These are phyloP conservation scores for Lynx canadensis DNA, from an alignment of 2,113 vertebrate species.

Conservation along the genomic window DNA sequence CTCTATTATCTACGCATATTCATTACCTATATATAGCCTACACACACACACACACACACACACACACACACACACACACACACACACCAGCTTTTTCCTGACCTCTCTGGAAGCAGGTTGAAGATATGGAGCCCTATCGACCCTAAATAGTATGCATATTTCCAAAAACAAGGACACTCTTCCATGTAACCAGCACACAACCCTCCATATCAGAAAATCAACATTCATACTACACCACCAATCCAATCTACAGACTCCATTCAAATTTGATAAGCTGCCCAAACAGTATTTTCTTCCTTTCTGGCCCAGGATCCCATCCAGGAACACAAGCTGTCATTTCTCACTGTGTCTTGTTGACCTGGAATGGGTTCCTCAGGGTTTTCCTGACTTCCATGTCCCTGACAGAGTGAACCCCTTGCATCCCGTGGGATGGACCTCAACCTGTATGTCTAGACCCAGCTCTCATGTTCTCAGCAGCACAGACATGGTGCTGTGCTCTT, in stretches of 20 bases:
- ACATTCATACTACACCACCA: not conserved
- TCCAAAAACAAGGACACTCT: conserved; percentile 2
- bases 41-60: not conserved
- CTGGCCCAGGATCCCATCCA: not conserved
- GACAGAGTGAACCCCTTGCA: not conserved
- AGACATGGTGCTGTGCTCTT: not conserved
- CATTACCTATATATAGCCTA: not conserved
- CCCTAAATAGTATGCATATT: not conserved
- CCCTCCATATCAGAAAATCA: not conserved
- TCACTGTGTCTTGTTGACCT: not conserved
- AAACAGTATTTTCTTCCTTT: not conserved
- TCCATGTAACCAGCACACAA: not conserved
- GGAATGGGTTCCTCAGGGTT: not conserved
- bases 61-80: not conserved
- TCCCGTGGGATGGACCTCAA: not conserved
- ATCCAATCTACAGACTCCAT: not conserved
- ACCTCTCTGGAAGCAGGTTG: not conserved
- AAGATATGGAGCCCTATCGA: not conserved
- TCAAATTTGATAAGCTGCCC: not conserved
- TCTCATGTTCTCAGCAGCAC: not conserved
- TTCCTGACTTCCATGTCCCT: not conserved
- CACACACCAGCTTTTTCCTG: not conserved
- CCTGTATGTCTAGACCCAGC: not conserved
- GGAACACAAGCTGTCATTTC: not conserved
- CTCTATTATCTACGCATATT: not conserved